Conservation (phyloP, 2,113 vertebrate species). For the Neolamprologus sp. region DNA sequence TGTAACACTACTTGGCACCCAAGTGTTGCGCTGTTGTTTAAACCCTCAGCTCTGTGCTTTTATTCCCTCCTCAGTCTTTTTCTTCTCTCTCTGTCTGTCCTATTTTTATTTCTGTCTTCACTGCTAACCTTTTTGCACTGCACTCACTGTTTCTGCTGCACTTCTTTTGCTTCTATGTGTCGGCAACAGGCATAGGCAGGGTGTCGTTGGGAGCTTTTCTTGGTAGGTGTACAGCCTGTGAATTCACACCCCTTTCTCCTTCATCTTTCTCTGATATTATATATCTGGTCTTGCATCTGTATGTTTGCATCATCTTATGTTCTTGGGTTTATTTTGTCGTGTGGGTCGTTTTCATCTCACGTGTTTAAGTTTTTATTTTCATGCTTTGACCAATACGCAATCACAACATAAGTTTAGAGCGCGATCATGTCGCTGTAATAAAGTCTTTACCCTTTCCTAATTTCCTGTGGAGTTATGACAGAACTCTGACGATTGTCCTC, state of each 20-base stretch:
- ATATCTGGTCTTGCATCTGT: background rate
- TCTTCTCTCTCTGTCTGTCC: background rate
- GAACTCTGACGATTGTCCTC: background rate
- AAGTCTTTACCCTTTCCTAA: background rate
- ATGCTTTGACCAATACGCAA: background rate
- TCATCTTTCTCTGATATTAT: background rate
- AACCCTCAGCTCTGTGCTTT: background rate
- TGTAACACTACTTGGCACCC: background rate
- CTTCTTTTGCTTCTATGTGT: constrained; percentile 47
- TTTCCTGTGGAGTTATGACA: background rate
- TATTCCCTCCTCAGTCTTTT: background rate
- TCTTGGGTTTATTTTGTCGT: background rate
- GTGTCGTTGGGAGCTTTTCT: constrained; percentile 88
- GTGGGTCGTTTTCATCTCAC: background rate
- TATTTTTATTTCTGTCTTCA: background rate
- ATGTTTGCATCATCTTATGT: background rate
- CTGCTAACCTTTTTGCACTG: background rate
- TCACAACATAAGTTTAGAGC: background rate
- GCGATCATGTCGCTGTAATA: background rate
- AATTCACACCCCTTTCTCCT: background rate
- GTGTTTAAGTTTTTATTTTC: background rate
- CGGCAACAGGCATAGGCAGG: constrained; percentile 81
- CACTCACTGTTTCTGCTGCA: constrained; percentile 50
- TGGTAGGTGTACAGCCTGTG: constrained; percentile 75
- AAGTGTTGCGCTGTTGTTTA: background rate